Conservation (phyloP, 2,888 invertebrate species). For the Tenthredo distinguenda region DNA sequence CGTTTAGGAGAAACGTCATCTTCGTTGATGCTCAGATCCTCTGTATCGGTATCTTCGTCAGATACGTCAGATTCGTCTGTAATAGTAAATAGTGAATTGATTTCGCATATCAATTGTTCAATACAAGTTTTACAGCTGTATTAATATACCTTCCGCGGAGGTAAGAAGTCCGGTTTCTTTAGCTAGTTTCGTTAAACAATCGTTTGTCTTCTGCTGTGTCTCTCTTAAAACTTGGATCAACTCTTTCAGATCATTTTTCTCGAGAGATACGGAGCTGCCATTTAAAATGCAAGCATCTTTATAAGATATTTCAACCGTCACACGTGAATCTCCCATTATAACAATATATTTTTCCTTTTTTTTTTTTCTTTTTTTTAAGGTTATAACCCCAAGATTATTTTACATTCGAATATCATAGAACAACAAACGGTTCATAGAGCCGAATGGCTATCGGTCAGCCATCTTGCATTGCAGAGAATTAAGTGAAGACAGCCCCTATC, state of each 20-base stretch:
- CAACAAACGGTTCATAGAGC: too few relatives aligned
- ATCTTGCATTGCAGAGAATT: neutral
- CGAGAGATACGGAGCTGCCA: slow-evolving; percentile 51
- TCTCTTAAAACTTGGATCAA: slow-evolving; percentile 65
- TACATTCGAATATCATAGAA: neutral
- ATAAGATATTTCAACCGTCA: slow-evolving; percentile 60
- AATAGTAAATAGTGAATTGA: slow-evolving; percentile 53
- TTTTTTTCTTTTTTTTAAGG: neutral
- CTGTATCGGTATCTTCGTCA: slow-evolving; percentile 59
- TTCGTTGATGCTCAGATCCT: neutral
- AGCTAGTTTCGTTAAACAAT: slow-evolving; percentile 67
- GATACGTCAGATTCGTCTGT: slow-evolving; percentile 61
- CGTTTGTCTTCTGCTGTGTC: slow-evolving; percentile 67
- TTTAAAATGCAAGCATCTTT: slow-evolving; percentile 59
- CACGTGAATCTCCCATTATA: slow-evolving; percentile 43
- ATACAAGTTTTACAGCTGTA: neutral
- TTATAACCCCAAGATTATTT: neutral
- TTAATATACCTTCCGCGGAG: slow-evolving; percentile 11
- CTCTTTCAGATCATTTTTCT: slow-evolving; percentile 59
- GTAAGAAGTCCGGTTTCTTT: slow-evolving; percentile 2
- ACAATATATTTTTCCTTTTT: neutral
- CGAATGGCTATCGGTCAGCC: neutral
- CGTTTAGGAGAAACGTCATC: slow-evolving; percentile 55
- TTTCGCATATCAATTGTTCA: neutral
- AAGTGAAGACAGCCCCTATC: too few relatives aligned